Percentiles rank a stretch among this genome's conserved stretches.
Conservation (phyloP, 2,797 vertebrate genomes). For the Halcyon badia region DNA sequence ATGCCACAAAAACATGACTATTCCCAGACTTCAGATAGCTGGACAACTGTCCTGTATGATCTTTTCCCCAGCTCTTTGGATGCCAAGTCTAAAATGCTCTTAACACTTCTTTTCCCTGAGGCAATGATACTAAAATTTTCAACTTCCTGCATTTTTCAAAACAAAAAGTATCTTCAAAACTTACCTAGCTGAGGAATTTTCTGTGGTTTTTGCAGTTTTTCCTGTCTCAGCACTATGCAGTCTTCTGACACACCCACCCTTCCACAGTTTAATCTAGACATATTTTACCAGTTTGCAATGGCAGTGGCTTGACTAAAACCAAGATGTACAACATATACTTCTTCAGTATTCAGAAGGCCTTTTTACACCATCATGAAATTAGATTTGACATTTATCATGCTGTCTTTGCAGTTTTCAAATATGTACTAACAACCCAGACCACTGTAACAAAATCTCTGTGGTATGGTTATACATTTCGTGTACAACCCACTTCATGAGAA, state of each 20-base stretch:
- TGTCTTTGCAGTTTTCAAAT: not conserved
- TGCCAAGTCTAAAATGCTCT: not conserved
- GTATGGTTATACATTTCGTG: not conserved
- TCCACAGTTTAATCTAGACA: not conserved
- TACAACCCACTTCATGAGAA: not conserved
- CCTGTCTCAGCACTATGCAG: not conserved
- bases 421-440: not conserved
- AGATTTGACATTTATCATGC: not conserved
- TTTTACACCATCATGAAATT: not conserved
- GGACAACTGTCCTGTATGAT: not conserved
- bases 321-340: not conserved
- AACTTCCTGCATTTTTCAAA: not conserved
- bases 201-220: not conserved
- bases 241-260: not conserved
- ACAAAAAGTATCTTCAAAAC: not conserved
- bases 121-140: not conserved
- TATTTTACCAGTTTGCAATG: not conserved
- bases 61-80: not conserved
- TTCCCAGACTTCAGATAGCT: not conserved
- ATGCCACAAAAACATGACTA: not conserved
- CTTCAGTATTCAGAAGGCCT: not conserved
- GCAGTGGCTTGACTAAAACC: not conserved
- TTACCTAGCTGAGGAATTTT: not conserved
- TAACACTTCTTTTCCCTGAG: not conserved
- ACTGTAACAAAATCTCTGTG: not conserved